A percentile compares a stretch with the other conserved stretches of the same genome.
Conservation (phyloP, 2,797 vertebrate species). For the Pristis pectinata region DNA sequence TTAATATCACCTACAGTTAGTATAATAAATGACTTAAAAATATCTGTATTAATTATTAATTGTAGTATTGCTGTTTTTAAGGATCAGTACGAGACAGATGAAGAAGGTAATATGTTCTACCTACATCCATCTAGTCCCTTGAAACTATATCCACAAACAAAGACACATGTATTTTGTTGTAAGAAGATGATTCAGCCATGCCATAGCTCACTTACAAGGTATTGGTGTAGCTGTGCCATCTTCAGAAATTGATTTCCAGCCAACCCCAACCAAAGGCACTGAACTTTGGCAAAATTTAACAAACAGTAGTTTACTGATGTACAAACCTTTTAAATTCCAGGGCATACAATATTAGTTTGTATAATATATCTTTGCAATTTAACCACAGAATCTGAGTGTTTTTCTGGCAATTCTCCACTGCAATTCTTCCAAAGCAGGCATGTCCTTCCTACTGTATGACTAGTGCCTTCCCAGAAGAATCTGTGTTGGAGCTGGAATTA, state of each 20-base stretch:
- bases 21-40: neutral
- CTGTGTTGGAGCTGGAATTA: no score
- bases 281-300: neutral
- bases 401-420: neutral
- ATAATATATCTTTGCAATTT: neutral
- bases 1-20: neutral
- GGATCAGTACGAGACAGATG: neutral
- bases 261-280: neutral
- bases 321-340: no score
- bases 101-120: neutral
- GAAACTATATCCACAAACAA: neutral
- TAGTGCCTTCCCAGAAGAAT: no score
- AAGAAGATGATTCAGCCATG: no score
- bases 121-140: neutral
- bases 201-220: neutral
- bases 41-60: neutral
- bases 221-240: neutral
- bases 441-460: neutral
- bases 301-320: neutral
- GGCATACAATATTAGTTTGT: no score
- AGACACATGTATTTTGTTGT: no score
- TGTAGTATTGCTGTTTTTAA: neutral
- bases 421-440: neutral
- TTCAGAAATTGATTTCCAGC: neutral
- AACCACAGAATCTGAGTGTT: neutral